Percentiles rank a stretch among this genome's conserved stretches.
Conservation (phyloP, 2,797 vertebrate genomes). For the Myoxocephalus aenaeus region DNA sequence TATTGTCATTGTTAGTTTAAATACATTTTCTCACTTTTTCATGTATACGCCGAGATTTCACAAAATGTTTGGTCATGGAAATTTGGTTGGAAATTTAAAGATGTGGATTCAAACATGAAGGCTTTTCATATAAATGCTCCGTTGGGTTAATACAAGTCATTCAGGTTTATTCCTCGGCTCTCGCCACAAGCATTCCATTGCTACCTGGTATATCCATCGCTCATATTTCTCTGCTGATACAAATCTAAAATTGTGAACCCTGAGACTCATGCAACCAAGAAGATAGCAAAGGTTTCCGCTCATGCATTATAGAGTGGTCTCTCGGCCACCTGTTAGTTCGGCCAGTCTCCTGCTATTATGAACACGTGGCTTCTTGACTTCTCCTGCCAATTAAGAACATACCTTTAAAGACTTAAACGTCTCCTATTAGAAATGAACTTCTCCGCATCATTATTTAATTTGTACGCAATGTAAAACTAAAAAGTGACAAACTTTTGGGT, state of each 20-base stretch:
- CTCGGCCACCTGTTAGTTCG: constrained; percentile 23
- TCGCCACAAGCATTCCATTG: neutral
- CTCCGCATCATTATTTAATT: too few relatives aligned
- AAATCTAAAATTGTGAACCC: constrained; percentile 11
- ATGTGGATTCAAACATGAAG: constrained; percentile 6
- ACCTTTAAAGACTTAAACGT: neutral
- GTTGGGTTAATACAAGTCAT: neutral
- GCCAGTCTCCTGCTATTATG: constrained; percentile 30
- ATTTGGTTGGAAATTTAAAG: neutral
- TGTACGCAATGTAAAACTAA: too few relatives aligned
- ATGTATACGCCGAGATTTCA: too few relatives aligned
- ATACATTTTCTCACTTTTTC: too few relatives aligned
- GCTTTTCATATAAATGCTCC: constrained; percentile 1
- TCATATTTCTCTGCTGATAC: neutral
- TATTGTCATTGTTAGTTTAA: too few relatives aligned
- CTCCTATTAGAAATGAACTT: too few relatives aligned
- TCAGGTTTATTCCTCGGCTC: neutral
- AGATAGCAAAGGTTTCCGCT: neutral
- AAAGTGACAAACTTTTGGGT: too few relatives aligned
- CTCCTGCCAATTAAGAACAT: neutral
- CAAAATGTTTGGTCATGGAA: too few relatives aligned
- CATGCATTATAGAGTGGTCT: neutral
- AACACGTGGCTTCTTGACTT: constrained; percentile 3
- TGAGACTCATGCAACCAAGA: constrained; percentile 7
- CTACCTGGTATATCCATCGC: neutral